phyloP scores from a whole-genome alignment of 2,888 invertebrate genomes.

The Erpobdella octoculata region DNA sequence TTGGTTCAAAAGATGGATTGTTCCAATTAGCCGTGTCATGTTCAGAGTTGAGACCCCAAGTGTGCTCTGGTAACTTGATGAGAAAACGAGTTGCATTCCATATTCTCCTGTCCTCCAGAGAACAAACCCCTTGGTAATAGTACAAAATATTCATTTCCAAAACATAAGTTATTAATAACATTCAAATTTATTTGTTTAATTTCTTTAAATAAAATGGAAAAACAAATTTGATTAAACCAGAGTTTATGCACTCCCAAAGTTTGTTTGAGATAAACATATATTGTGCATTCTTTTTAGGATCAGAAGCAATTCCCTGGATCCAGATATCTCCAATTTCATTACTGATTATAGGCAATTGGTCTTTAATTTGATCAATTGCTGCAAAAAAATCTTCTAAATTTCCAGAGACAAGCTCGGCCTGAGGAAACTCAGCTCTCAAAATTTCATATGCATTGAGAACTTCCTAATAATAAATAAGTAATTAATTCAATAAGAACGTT shows the following conservation, averaged over 20 bases:
- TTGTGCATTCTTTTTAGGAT: constrained; percentile 45
- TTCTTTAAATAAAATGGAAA: not conserved
- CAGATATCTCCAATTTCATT: constrained; percentile 45
- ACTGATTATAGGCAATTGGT: constrained; percentile 29
- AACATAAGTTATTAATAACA: not conserved
- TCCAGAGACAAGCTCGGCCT: constrained; percentile 42
- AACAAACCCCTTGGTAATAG: constrained; percentile 1
- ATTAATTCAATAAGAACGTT: not conserved
- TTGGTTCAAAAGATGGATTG: constrained; percentile 39
- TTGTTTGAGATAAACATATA: constrained; percentile 34
- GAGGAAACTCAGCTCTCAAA: constrained; percentile 43
- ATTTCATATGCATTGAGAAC: constrained; percentile 44
- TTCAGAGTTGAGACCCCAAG: constrained; percentile 43
- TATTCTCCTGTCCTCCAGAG: not conserved
- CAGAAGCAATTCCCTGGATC: constrained; percentile 46
- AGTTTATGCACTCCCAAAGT: constrained; percentile 32
- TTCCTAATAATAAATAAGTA: constrained; percentile 39
- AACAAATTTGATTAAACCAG: constrained; percentile 19
- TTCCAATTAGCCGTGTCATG: constrained; percentile 43
- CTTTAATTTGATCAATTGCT: constrained; percentile 23
- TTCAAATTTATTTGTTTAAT: not conserved
- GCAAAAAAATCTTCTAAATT: constrained; percentile 43
- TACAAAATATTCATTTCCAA: not conserved
- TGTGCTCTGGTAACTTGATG: constrained; percentile 45
- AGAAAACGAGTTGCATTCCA: constrained; percentile 39